Conservation (phyloP, 2,888 invertebrate genomes). For the Argyresthia goedartella region DNA sequence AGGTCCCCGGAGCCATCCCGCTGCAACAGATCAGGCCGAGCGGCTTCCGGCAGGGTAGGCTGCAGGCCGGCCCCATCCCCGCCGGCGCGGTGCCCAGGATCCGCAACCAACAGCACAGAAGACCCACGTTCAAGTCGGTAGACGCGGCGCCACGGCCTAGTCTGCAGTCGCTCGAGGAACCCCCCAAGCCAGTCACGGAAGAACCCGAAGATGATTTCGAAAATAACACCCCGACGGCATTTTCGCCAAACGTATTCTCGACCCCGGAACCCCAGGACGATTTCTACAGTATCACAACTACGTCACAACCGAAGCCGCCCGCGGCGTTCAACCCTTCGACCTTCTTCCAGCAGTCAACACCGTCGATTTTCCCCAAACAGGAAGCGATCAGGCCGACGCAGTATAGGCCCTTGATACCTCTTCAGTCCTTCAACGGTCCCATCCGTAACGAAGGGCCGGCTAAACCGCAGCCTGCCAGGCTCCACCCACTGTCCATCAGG, state of each 20-base stretch:
- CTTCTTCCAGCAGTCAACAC: conserved; percentile 48
- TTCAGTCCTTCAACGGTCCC: conserved; percentile 36
- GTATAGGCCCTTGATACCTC: conserved; percentile 47
- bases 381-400: conserved; percentile 58
- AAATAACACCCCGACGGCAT: conserved; percentile 66
- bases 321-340: conserved; percentile 51
- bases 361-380: conserved; percentile 47
- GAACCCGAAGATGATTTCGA: conserved; percentile 74
- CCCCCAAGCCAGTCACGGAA: conserved; percentile 76
- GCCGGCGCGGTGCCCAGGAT: conserved; percentile 34
- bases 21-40: conserved; percentile 42
- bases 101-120: conserved; percentile 48
- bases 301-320: conserved; percentile 57
- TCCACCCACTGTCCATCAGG: conserved; percentile 58
- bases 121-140: conserved; percentile 57
- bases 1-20: conserved; percentile 75
- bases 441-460: conserved; percentile 44
- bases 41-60: conserved; percentile 52
- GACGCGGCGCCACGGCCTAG: conserved; percentile 55
- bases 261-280: conserved; percentile 60
- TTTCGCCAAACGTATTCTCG: conserved; percentile 45
- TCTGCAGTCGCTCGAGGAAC: conserved; percentile 62
- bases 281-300: conserved; percentile 54
- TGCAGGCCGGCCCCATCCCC: conserved; percentile 33
- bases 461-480: conserved; percentile 52